These are phyloP conservation scores for Pseudomyrmex gracilis DNA, from an alignment of 1,140 invertebrate genomes.

Conservation along the genomic window DNA sequence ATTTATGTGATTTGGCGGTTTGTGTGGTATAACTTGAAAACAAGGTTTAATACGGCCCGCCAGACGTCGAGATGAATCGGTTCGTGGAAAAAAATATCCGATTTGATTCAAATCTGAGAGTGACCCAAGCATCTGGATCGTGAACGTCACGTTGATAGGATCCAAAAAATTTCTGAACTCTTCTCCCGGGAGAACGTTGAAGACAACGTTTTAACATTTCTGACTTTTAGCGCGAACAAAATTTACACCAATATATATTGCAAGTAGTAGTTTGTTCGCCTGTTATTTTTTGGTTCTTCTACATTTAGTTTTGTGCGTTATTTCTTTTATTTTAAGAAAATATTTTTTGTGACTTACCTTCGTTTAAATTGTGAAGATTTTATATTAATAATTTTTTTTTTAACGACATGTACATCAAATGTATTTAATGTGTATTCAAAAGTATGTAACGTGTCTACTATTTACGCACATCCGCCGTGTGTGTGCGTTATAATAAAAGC, in stretches of 20 bases:
- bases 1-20: slow-evolving; percentile 34
- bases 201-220: not conserved
- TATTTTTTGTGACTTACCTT: no score
- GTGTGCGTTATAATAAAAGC: not conserved
- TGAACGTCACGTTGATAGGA: slow-evolving; percentile 40
- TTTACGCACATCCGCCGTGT: no score
- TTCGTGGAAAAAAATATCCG: slow-evolving; percentile 59
- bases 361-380: no score
- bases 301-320: no score
- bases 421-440: no score
- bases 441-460: no score
- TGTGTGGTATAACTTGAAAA: slow-evolving; percentile 20
- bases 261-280: no score
- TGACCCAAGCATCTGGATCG: slow-evolving; percentile 34
- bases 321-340: no score
- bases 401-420: no score
- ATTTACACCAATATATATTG: not conserved
- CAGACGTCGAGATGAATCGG: slow-evolving; percentile 28
- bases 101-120: slow-evolving; percentile 52
- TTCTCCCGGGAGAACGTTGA: not conserved
- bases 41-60: slow-evolving; percentile 37
- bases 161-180: slow-evolving; percentile 35
- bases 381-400: no score
- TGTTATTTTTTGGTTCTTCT: not conserved
- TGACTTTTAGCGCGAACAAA: not conserved